Conservation (phyloP, 2,113 vertebrate genomes). For the Uropsilus gracilis region DNA sequence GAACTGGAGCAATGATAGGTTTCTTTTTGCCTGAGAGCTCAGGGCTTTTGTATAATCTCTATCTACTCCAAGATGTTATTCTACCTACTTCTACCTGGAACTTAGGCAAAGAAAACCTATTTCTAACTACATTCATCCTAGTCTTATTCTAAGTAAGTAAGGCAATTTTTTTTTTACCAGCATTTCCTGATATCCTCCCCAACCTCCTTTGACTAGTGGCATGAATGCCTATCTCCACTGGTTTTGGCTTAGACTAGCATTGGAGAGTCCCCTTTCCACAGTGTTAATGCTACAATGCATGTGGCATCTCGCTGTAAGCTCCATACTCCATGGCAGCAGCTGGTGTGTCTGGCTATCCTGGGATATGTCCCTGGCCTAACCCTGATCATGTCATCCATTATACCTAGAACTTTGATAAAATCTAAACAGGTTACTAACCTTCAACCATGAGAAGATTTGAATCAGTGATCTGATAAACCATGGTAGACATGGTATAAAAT, state of each 20-base stretch:
- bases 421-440: background rate
- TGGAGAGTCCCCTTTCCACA: background rate
- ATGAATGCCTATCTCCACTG: background rate
- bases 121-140: background rate
- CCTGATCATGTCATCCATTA: background rate
- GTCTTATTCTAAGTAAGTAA: background rate
- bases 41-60: background rate
- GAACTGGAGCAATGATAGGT: background rate
- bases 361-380: background rate
- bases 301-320: background rate
- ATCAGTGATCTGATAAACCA: background rate
- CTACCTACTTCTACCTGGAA: background rate
- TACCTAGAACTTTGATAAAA: background rate
- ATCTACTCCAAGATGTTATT: background rate
- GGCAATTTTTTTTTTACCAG: background rate
- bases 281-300: fast-evolving
- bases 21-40: background rate
- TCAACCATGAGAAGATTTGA: background rate
- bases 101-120: background rate
- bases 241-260: background rate
- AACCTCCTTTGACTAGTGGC: background rate
- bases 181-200: background rate
- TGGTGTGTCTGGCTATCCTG: background rate
- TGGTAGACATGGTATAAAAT: background rate
- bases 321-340: background rate